These are phyloP conservation scores for Myxocyprinus asiaticus DNA, from an alignment of 2,113 vertebrate genomes.

Conservation along the genomic window DNA sequence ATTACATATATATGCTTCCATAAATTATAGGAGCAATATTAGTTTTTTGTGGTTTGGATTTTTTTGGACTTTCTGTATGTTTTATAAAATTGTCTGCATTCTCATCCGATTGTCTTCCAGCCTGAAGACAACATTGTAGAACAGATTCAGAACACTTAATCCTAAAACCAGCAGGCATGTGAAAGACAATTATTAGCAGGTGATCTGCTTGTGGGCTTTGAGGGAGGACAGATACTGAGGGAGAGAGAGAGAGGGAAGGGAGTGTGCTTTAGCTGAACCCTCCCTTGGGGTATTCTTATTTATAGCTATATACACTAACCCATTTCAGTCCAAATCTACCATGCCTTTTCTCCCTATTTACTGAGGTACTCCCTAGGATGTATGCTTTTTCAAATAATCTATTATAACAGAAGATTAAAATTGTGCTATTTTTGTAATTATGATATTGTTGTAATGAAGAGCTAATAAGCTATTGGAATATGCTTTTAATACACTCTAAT, in stretches of 20 bases:
- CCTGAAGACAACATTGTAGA: too few species aligned
- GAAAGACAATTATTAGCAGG: constrained; percentile 21
- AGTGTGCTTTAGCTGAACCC: constrained; percentile 2
- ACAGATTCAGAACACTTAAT: neutral
- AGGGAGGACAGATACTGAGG: neutral
- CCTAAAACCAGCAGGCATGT: constrained; percentile 8
- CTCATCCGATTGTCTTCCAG: too few species aligned
- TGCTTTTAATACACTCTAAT: neutral
- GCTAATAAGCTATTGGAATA: neutral
- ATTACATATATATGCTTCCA: neutral
- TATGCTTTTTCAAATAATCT: neutral
- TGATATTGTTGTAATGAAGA: neutral
- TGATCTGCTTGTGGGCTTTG: constrained; percentile 21
- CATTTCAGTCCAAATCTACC: constrained; percentile 31
- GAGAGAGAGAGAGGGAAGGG: neutral
- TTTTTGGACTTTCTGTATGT: neutral
- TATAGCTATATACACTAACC: constrained; percentile 41
- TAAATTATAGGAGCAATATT: neutral
- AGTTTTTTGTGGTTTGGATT: neutral
- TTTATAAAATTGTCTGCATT: neutral
- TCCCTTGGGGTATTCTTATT: constrained; percentile 42
- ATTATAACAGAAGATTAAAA: neutral
- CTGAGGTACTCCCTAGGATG: neutral
- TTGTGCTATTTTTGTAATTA: neutral
- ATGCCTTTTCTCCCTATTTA: neutral